Evolutionary conservation across 2,888 invertebrate genomes (phyloP), one percentile per base, ranked within the genome.

Genomic region (Andrena trimmerana): DNA sequence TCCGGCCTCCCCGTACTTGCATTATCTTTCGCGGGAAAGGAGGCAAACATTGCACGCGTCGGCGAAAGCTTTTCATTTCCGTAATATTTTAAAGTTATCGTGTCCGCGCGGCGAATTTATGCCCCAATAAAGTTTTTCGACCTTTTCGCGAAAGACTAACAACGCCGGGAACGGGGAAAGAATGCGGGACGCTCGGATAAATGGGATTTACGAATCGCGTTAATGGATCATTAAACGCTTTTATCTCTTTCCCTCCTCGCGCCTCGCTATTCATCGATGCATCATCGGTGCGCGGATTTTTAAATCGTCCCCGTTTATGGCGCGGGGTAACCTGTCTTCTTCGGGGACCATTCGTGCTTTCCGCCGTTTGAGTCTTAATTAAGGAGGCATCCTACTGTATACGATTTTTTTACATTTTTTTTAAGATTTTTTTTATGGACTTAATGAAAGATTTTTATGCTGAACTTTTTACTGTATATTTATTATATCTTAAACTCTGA

Each of bases 31-130:
- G 89, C 93, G 91, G 92, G 92, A 94, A 92, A 93, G 91, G 90
- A 91, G 92, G 90, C 92, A 91, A 90, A 88, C 91, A 88, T 89
- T 89, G 90, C 87, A 89, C 86, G 84, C 86, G 89, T 88, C 91
- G 89, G 90, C 90, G 90, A 93, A 91, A 90, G 91, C 91, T 92
- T 93, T 92, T 91, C 93, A 92, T 93, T 93, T 93, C 92, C 92
- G 93, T 91, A 90, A 93, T 94, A 94, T 92, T 93, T 94, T 93
- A 91, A 90, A 91, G 91, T 91, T 93, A 93, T 94, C 93, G 90
- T 90, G 92, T 92, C 92, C 92, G 24, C 91, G 87, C 83, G 89
- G 73, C 90, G 91, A 93, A 93, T 93, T 92, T 93, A 93, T 93
- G 90, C 90, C 86, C 85, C 90, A 91, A 92, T 92, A 92, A 93